Evolutionary conservation across 2,797 vertebrate species (phyloP).

Genomic region (Carapus acus): DNA sequence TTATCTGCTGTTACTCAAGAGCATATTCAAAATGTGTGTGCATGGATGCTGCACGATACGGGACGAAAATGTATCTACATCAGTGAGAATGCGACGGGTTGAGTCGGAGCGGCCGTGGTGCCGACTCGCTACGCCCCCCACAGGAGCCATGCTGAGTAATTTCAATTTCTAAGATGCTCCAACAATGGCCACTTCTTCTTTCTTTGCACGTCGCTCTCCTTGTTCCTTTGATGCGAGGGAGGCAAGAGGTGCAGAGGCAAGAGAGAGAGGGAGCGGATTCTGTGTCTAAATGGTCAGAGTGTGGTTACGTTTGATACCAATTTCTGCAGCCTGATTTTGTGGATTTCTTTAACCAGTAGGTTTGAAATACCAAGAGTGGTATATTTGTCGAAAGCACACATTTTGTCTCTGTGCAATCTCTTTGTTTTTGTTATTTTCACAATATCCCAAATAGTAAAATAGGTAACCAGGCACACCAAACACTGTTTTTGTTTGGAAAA

Average conservation of each 20-base stretch:
- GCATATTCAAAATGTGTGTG: too few species aligned
- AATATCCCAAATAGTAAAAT: slow-evolving; percentile 12
- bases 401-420: slow-evolving; percentile 1
- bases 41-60: too few species aligned
- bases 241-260: slow-evolving; percentile 7
- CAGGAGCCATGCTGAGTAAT: slow-evolving; percentile 63
- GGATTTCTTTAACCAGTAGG: slow-evolving; percentile 11
- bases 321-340: slow-evolving; percentile 16
- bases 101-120: slow-evolving; percentile 43
- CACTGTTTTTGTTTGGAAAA: slow-evolving; percentile 19
- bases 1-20: too few species aligned
- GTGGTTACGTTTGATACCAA: slow-evolving; percentile 16
- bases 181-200: slow-evolving; percentile 41
- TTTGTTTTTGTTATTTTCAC: not conserved
- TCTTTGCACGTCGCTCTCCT: slow-evolving; percentile 11
- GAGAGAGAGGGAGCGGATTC: not conserved
- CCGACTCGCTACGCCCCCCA: slow-evolving; percentile 54
- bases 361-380: slow-evolving; percentile 16
- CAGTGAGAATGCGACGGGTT: slow-evolving; percentile 39
- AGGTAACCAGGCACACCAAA: slow-evolving; percentile 12
- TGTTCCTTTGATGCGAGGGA: slow-evolving; percentile 15
- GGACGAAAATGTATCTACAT: slow-evolving; percentile 31
- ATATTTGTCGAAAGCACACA: slow-evolving; percentile 3
- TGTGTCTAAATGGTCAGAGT: slow-evolving; percentile 15
- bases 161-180: slow-evolving; percentile 59